Evolutionary conservation across 2,888 invertebrate species (phyloP).

Genomic region (Lysandra coridon): DNA sequence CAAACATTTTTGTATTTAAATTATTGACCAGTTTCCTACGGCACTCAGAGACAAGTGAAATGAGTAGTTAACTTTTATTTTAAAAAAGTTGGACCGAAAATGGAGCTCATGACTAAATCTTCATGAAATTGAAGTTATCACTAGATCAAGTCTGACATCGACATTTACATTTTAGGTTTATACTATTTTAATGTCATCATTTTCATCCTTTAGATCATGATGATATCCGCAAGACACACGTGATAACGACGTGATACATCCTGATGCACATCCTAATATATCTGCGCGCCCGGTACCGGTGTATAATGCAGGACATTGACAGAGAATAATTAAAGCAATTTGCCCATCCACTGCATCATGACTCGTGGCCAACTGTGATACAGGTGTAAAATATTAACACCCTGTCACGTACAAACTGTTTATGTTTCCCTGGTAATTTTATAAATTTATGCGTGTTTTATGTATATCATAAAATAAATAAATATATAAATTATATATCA

Average conservation of each 20-base stretch:
- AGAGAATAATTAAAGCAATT: conserved; percentile 31
- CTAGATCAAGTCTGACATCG: too few species aligned
- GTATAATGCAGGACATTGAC: conserved; percentile 21
- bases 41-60: too few species aligned
- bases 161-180: too few species aligned
- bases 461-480: too few species aligned
- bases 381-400: conserved; percentile 25
- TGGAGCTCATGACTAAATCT: too few species aligned
- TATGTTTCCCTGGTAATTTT: neutral
- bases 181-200: neutral
- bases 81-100: too few species aligned
- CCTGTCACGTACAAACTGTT: neutral
- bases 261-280: conserved; percentile 21
- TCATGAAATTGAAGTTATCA: too few species aligned
- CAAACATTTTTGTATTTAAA: too few species aligned
- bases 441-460: neutral
- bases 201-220: neutral
- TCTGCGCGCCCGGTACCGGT: conserved; percentile 9
- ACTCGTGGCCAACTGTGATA: neutral
- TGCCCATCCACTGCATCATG: conserved; percentile 13
- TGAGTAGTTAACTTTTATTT: too few species aligned
- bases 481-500: too few species aligned
- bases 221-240: conserved; percentile 1
- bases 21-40: too few species aligned
- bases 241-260: conserved; percentile 21